phyloP scores from a whole-genome alignment of 1,140 invertebrate species.

The Pissodes strobi region DNA sequence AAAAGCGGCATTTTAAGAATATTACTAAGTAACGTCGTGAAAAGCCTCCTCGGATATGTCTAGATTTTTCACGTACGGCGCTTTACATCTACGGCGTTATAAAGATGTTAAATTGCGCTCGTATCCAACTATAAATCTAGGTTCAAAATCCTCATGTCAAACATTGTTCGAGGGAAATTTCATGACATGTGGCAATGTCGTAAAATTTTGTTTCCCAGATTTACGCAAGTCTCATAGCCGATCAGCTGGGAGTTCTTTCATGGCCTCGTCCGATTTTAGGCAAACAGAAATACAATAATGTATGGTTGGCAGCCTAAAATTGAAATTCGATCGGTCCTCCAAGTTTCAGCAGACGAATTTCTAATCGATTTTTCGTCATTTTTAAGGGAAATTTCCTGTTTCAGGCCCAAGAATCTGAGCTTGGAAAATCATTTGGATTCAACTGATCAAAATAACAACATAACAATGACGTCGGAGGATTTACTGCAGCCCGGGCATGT shows the following conservation, averaged over 20 bases:
- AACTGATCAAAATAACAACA: constrained; percentile 68
- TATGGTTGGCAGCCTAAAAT: constrained; percentile 33
- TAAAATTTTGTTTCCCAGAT: neutral
- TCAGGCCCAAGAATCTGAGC: constrained; percentile 52
- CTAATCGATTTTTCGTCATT: constrained; percentile 11
- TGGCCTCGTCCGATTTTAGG: constrained; percentile 32
- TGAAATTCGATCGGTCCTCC: constrained; percentile 23
- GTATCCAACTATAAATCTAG: no score
- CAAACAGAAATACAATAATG: constrained; percentile 40
- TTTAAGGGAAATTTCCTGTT: constrained; percentile 20
- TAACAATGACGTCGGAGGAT: constrained; percentile 92
- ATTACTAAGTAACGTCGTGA: no score
- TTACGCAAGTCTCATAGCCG: constrained; percentile 35
- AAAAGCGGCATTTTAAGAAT: no score
- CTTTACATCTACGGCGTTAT: no score
- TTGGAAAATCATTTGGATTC: constrained; percentile 63
- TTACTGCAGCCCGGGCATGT: constrained; percentile 93
- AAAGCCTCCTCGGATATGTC: no score
- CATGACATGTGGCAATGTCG: neutral
- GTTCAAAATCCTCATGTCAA: no score
- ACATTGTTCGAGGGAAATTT: constrained; percentile 17
- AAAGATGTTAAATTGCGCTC: no score
- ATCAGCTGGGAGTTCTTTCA: constrained; percentile 46
- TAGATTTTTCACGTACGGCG: no score
- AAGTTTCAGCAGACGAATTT: constrained; percentile 15